These are phyloP conservation scores for Antechinus stuartii DNA, from an alignment of 2,113 vertebrate genomes.

Conservation along the genomic window DNA sequence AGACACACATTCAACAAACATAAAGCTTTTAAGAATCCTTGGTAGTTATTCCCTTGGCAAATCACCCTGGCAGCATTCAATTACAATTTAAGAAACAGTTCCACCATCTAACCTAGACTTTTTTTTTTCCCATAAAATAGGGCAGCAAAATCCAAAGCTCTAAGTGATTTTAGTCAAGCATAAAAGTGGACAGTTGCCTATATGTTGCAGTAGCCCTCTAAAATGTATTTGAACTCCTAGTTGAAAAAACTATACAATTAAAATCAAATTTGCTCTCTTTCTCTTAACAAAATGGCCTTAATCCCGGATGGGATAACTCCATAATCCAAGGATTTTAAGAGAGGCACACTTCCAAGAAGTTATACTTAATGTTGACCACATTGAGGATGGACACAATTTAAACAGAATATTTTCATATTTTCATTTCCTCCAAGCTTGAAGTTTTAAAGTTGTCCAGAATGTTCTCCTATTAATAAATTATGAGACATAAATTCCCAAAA, in stretches of 20 bases:
- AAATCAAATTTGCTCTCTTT: background rate
- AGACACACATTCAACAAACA: background rate
- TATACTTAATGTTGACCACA: background rate
- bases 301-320: background rate
- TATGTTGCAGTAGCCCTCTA: rapidly evolving
- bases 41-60: background rate
- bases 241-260: background rate
- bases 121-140: background rate
- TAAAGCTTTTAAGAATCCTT: background rate
- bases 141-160: background rate
- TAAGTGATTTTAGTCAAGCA: background rate
- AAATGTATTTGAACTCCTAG: background rate
- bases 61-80: background rate
- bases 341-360: background rate
- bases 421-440: constrained; percentile 53
- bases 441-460: constrained; percentile 46
- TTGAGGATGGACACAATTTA: constrained; percentile 1
- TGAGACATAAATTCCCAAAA: background rate
- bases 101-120: background rate
- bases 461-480: constrained; percentile 2
- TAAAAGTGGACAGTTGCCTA: background rate
- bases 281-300: constrained; percentile 10
- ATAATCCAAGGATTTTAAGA: background rate
- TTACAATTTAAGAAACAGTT: background rate
- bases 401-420: constrained; percentile 43